Percentiles rank a stretch among this genome's conserved stretches.
Conservation (phyloP, 2,888 invertebrate species). For the Nasonia oneida region DNA sequence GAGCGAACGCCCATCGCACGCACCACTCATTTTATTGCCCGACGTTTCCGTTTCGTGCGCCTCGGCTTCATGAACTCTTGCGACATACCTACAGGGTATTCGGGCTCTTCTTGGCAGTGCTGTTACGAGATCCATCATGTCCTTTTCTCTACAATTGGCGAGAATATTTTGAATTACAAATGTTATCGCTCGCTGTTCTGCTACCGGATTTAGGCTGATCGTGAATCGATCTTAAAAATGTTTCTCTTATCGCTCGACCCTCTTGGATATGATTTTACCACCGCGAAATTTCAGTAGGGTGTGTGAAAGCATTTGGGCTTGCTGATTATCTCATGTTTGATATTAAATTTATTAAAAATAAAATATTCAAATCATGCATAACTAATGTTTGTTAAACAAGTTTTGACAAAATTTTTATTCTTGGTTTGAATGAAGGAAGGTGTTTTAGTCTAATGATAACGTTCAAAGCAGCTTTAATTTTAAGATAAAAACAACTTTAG, state of each 20-base stretch:
- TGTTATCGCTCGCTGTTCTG: not conserved
- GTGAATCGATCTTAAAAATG: not conserved
- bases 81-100: not conserved
- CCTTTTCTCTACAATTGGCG: not conserved
- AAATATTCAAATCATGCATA: no score
- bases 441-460: not conserved
- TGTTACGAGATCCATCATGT: not conserved
- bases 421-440: not conserved
- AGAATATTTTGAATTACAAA: not conserved
- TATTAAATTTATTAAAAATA: no score
- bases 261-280: no score
- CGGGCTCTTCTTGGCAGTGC: not conserved
- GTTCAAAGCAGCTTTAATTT: no score
- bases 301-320: not conserved
- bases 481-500: not conserved
- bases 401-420: not conserved
- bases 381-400: not conserved
- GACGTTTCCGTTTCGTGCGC: slow-evolving; percentile 47
- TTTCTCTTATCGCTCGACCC: not conserved
- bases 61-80: not conserved
- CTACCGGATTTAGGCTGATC: not conserved
- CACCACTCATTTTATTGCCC: slow-evolving; percentile 44
- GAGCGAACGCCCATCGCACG: slow-evolving; percentile 15
- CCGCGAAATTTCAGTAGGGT: no score
- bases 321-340: not conserved